phyloP scores from a whole-genome alignment of 2,888 invertebrate species.

The Dolichopus griseipennis region DNA sequence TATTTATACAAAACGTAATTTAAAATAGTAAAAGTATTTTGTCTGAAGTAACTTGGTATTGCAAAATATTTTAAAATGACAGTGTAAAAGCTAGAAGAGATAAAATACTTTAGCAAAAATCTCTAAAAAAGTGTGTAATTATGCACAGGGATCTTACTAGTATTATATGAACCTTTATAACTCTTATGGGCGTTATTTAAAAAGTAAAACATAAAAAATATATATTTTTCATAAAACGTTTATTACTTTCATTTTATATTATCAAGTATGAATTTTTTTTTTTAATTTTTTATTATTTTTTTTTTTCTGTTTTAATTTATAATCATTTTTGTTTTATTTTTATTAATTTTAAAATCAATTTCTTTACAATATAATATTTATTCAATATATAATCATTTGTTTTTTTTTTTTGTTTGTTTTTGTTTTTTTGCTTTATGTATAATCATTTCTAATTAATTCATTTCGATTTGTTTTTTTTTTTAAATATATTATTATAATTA shows the following conservation, averaged over 20 bases:
- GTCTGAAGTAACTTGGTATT: too few relatives aligned
- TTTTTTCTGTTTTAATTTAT: too few relatives aligned
- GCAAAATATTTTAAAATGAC: too few relatives aligned
- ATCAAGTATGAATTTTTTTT: not conserved
- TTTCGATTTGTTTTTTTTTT: not conserved
- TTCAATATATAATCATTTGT: not conserved
- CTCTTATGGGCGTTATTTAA: too few relatives aligned
- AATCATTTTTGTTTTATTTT: not conserved
- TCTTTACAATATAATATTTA: not conserved
- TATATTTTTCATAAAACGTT: constrained; percentile 3
- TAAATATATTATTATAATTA: not conserved
- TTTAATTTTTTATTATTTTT: too few relatives aligned
- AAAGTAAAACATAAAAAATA: not conserved
- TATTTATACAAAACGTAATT: too few relatives aligned
- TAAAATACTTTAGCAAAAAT: too few relatives aligned
- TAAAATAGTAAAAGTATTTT: too few relatives aligned
- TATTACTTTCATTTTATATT: not conserved
- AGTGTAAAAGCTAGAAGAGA: too few relatives aligned
- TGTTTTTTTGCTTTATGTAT: not conserved
- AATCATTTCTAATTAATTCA: not conserved
- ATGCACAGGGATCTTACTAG: too few relatives aligned
- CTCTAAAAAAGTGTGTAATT: too few relatives aligned
- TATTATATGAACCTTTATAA: too few relatives aligned
- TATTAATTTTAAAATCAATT: constrained; percentile 1
- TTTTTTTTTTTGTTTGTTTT: not conserved